These are phyloP conservation scores for Martes martes DNA, from an alignment of 2,113 vertebrate species.

Conservation along the genomic window DNA sequence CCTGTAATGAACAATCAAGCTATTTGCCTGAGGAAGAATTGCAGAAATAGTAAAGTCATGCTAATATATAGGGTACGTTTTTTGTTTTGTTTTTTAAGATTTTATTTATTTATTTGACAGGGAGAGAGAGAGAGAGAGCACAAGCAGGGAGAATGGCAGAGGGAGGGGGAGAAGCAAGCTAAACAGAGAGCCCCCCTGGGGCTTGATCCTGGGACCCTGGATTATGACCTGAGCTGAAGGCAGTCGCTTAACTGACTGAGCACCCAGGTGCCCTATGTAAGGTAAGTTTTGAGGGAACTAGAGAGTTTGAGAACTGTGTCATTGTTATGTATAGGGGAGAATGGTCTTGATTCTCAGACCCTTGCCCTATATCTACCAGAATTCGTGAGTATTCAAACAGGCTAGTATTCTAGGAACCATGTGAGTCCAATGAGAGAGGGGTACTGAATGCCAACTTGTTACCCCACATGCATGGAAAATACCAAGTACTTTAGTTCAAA, in stretches of 20 bases:
- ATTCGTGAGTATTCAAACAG: not conserved
- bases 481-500: not conserved
- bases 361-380: not conserved
- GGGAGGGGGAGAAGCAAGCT: not conserved
- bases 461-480: not conserved
- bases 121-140: not conserved
- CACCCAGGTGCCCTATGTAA: not conserved
- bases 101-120: not conserved
- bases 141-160: not conserved
- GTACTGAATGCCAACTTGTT: accelerated
- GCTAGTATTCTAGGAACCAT: not conserved
- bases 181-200: not conserved
- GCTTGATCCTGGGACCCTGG: not conserved
- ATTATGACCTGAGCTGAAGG: not conserved
- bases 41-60: not conserved
- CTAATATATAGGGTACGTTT: not conserved
- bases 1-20: not conserved
- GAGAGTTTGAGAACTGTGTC: not conserved
- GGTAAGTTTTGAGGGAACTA: not conserved
- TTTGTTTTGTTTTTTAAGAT: not conserved
- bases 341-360: not conserved
- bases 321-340: accelerated
- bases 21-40: not conserved
- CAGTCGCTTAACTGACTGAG: not conserved
- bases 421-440: accelerated